Evolutionary conservation across 2,113 vertebrate genomes (phyloP), one percentile per base, ranked within the genome.

Genomic region (Gnathonemus echidnorhynchus): DNA sequence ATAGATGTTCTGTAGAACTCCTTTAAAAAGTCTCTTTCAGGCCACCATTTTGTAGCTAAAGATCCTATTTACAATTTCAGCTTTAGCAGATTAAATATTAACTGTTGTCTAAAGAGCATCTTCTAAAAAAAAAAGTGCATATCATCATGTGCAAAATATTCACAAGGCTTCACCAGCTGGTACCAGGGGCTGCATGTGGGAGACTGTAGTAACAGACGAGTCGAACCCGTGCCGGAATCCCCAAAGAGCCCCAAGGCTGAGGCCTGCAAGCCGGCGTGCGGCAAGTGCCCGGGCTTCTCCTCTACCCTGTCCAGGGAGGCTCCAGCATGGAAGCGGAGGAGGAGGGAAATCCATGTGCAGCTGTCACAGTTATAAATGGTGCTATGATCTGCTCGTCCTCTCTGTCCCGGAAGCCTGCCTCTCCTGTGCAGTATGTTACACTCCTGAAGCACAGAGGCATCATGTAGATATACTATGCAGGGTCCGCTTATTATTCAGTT

Each of bases 311-410:
- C 35, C 56, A 80, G 66, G 49, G 42, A 53, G 80, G 53, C 83
- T 50, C 42, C 35, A 27, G 53, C 39, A 50, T 35, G 52, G 45
- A 70, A 53, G 31, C 35, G 74, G 74, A 42, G 74, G 52, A 77
- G 21, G 48, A 45, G 70, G 86, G 58, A 74, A 80, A 50, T 53
- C 74, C 74, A 88, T 88, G 84, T 88, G 42, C 52, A 84, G 45
- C 88, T 83, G 74, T 89, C 86, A 88, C 52, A 24, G 13, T 89
- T 88, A 92, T 39, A 90, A 90, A 91, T 74, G 80, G 83, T 50
- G 6, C 62, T 27, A 87, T 15, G 50, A 53, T 89, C 89, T 66
- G 27, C 52, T 31, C 50, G 27, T 35, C n/a, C 24, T 49, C 24
- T 49, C 48, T 17, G 85, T 24, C 74, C 35, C 13, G 74, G 74